Percentiles rank a stretch among this genome's conserved stretches.
Evolutionary conservation across 1,140 invertebrate genomes (phyloP).

Genomic region (Yoshiicerus persimilis): DNA sequence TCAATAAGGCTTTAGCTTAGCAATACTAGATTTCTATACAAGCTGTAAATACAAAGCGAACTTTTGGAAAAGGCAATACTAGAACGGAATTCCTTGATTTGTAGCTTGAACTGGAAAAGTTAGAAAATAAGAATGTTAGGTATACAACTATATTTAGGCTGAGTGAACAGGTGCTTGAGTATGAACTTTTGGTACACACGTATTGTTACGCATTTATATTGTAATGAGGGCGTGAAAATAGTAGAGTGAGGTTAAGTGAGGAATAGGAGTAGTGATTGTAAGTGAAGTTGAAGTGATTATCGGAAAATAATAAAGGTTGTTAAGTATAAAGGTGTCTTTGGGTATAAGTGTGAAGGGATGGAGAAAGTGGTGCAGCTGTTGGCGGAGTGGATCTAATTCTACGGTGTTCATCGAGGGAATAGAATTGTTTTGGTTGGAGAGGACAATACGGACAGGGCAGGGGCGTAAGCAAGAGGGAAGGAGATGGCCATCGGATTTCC

Average conservation of each 20-base stretch:
- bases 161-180: no score
- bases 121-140: no score
- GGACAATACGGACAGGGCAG: neutral
- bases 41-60: no score
- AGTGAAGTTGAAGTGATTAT: neutral
- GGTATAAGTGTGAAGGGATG: neutral
- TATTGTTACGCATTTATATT: no score
- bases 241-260: neutral
- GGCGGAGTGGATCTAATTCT: neutral
- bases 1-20: no score
- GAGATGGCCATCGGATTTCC: neutral
- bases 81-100: no score
- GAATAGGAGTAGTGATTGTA: neutral
- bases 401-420: neutral
- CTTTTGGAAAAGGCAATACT: no score
- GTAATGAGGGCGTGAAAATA: no score
- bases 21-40: no score
- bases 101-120: no score
- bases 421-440: neutral
- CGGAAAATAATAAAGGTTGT: neutral
- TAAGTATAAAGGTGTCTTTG: neutral
- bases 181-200: no score
- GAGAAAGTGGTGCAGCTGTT: neutral
- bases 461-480: neutral
- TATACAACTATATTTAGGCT: no score